These are phyloP conservation scores for Lates calcarifer DNA, from an alignment of 2,113 vertebrate species.

Conservation along the genomic window DNA sequence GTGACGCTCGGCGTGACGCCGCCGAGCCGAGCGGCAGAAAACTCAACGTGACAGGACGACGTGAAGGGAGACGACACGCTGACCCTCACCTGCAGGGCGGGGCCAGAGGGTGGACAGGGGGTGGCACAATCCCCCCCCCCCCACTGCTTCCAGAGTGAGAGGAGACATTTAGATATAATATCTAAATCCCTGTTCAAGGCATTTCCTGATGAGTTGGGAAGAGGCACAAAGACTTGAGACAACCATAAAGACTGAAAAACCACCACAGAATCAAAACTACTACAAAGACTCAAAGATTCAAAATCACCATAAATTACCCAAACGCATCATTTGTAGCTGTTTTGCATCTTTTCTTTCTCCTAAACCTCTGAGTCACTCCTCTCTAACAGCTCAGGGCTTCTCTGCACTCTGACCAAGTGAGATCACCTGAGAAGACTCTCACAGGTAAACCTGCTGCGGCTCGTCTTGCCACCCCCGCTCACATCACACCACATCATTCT, in stretches of 20 bases:
- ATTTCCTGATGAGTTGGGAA: too few species aligned
- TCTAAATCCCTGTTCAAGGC: too few species aligned
- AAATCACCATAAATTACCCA: too few species aligned
- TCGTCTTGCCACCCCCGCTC: slow-evolving; percentile 26
- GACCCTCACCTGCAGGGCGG: slow-evolving; percentile 10
- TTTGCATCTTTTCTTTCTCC: too few species aligned
- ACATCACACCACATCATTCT: too few species aligned
- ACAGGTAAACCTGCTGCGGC: slow-evolving; percentile 30
- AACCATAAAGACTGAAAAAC: not conserved
- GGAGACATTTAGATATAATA: too few species aligned
- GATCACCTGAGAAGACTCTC: slow-evolving; percentile 5
- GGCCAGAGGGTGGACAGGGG: not conserved
- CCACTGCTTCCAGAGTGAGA: too few species aligned
- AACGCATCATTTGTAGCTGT: too few species aligned
- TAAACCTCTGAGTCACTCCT: not conserved
- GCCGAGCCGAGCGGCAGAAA: not conserved
- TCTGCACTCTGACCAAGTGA: slow-evolving; percentile 21
- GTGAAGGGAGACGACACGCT: not conserved
- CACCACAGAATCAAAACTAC: too few species aligned
- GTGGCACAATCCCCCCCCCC: not conserved
- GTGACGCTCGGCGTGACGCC: slow-evolving; percentile 29
- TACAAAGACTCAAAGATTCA: too few species aligned
- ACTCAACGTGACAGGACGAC: slow-evolving; percentile 21
- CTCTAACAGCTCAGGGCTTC: not conserved
- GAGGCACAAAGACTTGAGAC: not conserved